Evolutionary conservation across 1,140 invertebrate species (phyloP).

Genomic region (Cydia pomonella): DNA sequence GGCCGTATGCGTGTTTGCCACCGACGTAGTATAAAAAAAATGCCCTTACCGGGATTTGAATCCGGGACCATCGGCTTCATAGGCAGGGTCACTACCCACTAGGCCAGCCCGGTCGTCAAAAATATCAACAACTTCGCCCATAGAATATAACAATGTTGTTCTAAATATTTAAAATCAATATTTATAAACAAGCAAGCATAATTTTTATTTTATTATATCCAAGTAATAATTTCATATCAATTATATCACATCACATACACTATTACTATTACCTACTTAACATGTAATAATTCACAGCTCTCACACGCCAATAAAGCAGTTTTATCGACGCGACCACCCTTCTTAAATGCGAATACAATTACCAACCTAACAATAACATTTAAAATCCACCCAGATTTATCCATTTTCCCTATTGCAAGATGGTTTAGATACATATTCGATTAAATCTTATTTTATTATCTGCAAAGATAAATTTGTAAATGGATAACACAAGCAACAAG

Average conservation of each 20-base stretch:
- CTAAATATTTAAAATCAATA: too few relatives aligned
- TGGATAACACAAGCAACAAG: constrained; percentile 43
- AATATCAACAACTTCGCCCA: too few relatives aligned
- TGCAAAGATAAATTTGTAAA: background rate
- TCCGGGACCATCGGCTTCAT: too few relatives aligned
- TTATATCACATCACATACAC: background rate
- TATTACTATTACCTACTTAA: background rate
- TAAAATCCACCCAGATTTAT: background rate
- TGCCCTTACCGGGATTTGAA: too few relatives aligned
- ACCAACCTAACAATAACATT: background rate
- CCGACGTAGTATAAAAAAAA: too few relatives aligned
- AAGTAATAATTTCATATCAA: too few relatives aligned
- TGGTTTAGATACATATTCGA: background rate
- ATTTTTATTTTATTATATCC: too few relatives aligned
- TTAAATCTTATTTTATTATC: background rate
- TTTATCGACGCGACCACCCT: constrained; percentile 30
- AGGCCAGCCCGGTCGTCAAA: too few relatives aligned
- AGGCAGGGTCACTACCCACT: too few relatives aligned
- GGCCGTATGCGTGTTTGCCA: too few relatives aligned
- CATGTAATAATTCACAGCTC: constrained; percentile 22
- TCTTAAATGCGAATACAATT: constrained; percentile 15
- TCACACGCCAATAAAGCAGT: constrained; percentile 20
- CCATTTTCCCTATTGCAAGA: background rate
- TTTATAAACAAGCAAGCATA: too few relatives aligned
- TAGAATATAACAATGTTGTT: too few relatives aligned